phyloP scores from a whole-genome alignment of 1,140 invertebrate genomes.

The Hyles vespertilio region DNA sequence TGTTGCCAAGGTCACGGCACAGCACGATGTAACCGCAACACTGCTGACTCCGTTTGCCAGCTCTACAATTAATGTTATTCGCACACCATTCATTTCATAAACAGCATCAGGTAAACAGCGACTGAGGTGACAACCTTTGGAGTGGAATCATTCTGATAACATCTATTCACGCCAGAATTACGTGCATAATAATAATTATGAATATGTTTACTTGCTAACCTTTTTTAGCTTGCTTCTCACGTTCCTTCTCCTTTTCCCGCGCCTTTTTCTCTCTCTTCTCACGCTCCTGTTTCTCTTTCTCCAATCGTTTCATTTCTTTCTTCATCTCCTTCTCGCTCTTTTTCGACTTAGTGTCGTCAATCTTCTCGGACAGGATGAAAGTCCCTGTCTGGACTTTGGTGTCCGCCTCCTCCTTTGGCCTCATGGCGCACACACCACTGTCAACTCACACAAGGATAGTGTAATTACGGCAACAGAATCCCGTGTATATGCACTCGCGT shows the following conservation, averaged over 20 bases:
- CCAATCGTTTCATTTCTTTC: constrained; percentile 72
- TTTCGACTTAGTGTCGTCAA: constrained; percentile 71
- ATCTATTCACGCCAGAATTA: neutral
- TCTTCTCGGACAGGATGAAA: constrained; percentile 75
- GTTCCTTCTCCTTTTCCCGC: constrained; percentile 71
- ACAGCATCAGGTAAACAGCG: no score
- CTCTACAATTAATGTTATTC: no score
- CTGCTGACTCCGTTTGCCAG: neutral
- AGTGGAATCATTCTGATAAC: constrained; percentile 44
- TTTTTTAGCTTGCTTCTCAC: constrained; percentile 73
- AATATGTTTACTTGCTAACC: constrained; percentile 40
- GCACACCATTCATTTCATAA: no score
- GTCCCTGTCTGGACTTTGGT: constrained; percentile 64
- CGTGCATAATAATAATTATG: neutral
- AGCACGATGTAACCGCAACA: constrained; percentile 53
- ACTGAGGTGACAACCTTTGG: constrained; percentile 19
- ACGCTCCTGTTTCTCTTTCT: constrained; percentile 70
- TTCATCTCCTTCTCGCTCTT: constrained; percentile 73
- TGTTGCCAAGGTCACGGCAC: constrained; percentile 43
- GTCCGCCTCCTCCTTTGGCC: constrained; percentile 68
- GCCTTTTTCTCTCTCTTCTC: constrained; percentile 75
- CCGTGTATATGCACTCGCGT: constrained; percentile 49
- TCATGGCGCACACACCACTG: constrained; percentile 49
- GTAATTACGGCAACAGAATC: constrained; percentile 44
- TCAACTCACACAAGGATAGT: constrained; percentile 47